Conservation (phyloP, 2,797 vertebrate species). For the Spea hammondii region DNA sequence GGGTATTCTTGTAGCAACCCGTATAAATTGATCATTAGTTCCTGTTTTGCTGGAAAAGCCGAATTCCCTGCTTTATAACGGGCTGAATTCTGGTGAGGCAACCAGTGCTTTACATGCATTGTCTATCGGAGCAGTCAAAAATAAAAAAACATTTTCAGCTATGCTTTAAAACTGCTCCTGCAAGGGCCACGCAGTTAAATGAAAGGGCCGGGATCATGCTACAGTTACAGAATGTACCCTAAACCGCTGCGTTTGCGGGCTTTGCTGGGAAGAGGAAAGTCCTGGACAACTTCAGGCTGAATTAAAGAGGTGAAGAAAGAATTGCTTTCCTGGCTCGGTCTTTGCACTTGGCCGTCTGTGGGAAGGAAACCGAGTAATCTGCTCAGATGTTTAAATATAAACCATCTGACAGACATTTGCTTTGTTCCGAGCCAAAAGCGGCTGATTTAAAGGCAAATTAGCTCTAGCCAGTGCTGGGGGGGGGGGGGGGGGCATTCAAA, state of each 20-base stretch:
- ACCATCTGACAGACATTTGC: conserved; percentile 72
- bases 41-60: too few species aligned
- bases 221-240: conserved; percentile 2
- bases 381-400: conserved; percentile 67
- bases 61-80: too few species aligned
- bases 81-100: too few species aligned
- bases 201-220: not conserved
- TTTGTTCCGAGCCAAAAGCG: conserved; percentile 68
- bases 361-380: conserved; percentile 57
- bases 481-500: conserved; percentile 18
- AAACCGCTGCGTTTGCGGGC: not conserved
- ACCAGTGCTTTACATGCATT: too few species aligned
- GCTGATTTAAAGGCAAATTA: conserved; percentile 79
- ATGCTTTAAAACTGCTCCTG: too few species aligned
- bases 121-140: too few species aligned
- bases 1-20: too few species aligned
- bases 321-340: conserved; percentile 39
- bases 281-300: conserved; percentile 30
- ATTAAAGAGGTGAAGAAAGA: conserved; percentile 35
- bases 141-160: too few species aligned
- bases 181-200: too few species aligned
- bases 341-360: conserved; percentile 48
- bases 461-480: conserved; percentile 67
- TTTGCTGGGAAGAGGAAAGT: conserved; percentile 21
- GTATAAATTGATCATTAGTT: too few species aligned